Conservation (phyloP, 2,888 invertebrate species). For the Schizaphis graminum region DNA sequence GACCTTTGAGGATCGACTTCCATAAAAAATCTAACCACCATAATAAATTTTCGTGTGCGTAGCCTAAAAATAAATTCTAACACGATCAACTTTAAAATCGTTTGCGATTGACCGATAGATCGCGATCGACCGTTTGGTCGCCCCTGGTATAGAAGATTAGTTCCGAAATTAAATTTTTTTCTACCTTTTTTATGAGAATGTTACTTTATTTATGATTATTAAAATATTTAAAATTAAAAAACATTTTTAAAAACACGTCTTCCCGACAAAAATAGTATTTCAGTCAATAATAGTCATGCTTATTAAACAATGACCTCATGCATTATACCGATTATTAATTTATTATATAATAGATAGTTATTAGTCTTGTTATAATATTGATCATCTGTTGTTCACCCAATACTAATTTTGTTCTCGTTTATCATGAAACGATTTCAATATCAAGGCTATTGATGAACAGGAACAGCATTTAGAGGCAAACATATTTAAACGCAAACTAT, state of each 20-base stretch:
- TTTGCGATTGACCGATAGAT: too few relatives aligned
- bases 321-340: neutral
- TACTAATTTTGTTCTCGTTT: neutral
- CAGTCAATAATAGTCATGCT: neutral
- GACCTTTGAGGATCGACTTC: too few relatives aligned
- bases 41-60: too few relatives aligned
- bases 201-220: neutral
- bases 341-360: neutral
- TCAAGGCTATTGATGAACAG: constrained; percentile 36
- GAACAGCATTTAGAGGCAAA: constrained; percentile 10
- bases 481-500: neutral
- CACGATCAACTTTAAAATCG: too few relatives aligned
- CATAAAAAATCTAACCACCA: too few relatives aligned
- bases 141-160: neutral
- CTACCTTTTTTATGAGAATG: neutral
- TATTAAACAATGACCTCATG: neutral
- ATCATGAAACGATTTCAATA: constrained; percentile 14
- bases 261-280: neutral
- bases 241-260: neutral
- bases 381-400: neutral
- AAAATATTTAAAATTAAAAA: neutral
- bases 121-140: too few relatives aligned
- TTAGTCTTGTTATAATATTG: neutral
- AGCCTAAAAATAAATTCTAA: too few relatives aligned
- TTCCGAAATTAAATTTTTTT: neutral